Base-by-base conservation (phyloP, 2,113 vertebrate genomes). In the Pteruthius melanotis region DNA sequence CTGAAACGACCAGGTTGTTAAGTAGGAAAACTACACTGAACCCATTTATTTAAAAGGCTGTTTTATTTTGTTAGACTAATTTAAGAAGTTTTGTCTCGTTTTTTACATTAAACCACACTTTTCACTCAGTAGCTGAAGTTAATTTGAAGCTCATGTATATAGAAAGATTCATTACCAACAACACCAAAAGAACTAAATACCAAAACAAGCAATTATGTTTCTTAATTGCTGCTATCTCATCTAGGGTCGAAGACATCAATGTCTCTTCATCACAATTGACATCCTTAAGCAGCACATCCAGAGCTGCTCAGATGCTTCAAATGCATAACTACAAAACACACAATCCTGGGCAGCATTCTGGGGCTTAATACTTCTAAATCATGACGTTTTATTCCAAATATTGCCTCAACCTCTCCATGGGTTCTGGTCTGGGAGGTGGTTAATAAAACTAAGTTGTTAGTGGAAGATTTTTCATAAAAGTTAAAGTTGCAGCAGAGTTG, bases 371-470 rank as follows among this genome's bases (percentile, higher is more conserved):
- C 37, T 79, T 49, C 40, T 69, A 44, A 80, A 60, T 35, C 12
- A 0, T 3, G 2, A 40, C 52, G 4, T 26, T 86, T 40, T 16
- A 53, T 13, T 18, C 52, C 30, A 20, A 50, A 9, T 0, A 1
- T 2, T 50, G 53, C 21, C 24, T 23, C 52, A 84, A 7, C 42
- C 15, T 79, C 42, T 75, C 33, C 2, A 2, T 1, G 6, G 22
- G 10, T 49, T 90, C 45, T 83, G 42, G 13, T 45, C 44, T 49
- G 14, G 7, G 18, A 54, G 47, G 28, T 8, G 6, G 47, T 13
- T 54, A 63, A 61, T 7, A 74, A 50, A 86, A 54, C 8, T 9
- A 28, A 66, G 49, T 42, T 81, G n/a, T 28, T 63, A 74, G 18
- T 17, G 27, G 15, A 74, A 74, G 30, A 52, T 33, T 75, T 45